A percentile compares a stretch with the other conserved stretches of the same genome.
Conservation (phyloP, 2,797 vertebrate species). For the Vespertilio murinus region DNA sequence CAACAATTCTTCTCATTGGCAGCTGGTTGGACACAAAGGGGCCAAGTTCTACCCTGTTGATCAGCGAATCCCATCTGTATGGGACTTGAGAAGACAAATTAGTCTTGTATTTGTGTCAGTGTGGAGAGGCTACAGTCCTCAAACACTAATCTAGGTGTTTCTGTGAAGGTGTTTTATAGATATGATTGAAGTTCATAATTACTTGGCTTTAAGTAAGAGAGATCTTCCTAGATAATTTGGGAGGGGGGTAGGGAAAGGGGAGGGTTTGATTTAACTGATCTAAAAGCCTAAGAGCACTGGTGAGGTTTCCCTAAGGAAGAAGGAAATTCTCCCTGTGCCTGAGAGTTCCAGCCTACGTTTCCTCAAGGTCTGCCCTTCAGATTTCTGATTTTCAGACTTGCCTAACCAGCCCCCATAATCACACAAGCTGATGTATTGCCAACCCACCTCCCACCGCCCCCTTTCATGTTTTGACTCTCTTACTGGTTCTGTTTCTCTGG, state of each 20-base stretch:
- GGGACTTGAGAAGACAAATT: background rate
- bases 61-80: background rate
- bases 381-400: background rate
- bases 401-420: background rate
- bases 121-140: background rate
- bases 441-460: fast-evolving
- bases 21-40: background rate
- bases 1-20: background rate
- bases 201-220: too few species aligned
- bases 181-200: too few species aligned
- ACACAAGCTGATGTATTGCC: background rate
- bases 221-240: too few species aligned
- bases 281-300: background rate
- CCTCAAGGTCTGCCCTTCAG: background rate
- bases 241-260: fast-evolving
- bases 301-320: background rate
- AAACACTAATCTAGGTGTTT: background rate
- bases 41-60: background rate
- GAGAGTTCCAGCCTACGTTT: background rate
- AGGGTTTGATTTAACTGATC: background rate
- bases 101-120: background rate
- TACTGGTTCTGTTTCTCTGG: background rate
- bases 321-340: background rate
- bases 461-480: background rate
- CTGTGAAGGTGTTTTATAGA: too few species aligned